These are phyloP conservation scores for Dasypus novemcinctus DNA, from an alignment of 2,113 vertebrate species.

Conservation along the genomic window DNA sequence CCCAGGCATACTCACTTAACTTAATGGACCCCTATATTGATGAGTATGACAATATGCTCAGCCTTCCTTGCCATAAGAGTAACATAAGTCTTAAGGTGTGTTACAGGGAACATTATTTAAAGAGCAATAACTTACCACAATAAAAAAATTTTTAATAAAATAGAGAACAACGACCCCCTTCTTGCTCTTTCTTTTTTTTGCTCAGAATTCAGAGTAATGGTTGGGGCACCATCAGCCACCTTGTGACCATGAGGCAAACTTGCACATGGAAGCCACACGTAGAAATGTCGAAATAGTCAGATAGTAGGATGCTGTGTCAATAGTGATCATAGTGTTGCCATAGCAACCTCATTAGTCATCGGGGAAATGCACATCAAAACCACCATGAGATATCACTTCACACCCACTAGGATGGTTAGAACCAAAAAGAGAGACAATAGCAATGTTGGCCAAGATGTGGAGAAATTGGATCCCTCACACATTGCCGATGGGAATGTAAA, in stretches of 20 bases:
- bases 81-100: not conserved
- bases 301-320: not conserved
- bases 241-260: not conserved
- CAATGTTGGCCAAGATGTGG: constrained; percentile 39
- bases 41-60: too few relatives aligned
- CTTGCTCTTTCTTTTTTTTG: not conserved
- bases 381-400: not conserved
- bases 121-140: not conserved
- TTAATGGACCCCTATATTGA: not conserved
- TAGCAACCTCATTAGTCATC: not conserved
- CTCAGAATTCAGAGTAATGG: not conserved
- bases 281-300: not conserved
- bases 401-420: not conserved
- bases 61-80: not conserved
- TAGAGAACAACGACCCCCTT: not conserved
- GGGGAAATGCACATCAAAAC: constrained; percentile 33
- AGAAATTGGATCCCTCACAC: constrained; percentile 6
- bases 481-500: constrained; percentile 21
- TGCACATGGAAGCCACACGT: not conserved
- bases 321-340: not conserved
- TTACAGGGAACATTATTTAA: not conserved
- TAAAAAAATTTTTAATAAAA: too few relatives aligned
- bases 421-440: constrained; percentile 32
- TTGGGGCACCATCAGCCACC: not conserved
- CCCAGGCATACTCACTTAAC: rapidly evolving